These are phyloP conservation scores for Ganaspis brasiliensis DNA, from an alignment of 2,888 invertebrate genomes.

Conservation along the genomic window DNA sequence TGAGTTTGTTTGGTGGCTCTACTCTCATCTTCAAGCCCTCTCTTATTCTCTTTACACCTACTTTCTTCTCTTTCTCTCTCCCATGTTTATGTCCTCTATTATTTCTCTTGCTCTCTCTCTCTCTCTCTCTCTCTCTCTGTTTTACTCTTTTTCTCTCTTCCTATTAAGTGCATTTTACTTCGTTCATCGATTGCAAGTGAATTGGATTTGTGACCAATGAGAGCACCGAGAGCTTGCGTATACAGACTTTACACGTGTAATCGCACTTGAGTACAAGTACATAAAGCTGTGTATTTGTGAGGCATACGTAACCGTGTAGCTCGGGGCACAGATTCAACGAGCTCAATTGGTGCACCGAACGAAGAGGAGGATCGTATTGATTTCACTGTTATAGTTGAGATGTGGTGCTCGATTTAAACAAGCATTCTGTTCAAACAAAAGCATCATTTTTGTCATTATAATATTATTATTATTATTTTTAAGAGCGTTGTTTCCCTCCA, in stretches of 20 bases:
- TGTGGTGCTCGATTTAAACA: not conserved
- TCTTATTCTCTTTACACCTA: constrained; percentile 55
- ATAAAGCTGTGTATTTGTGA: constrained; percentile 58
- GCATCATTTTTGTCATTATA: too few relatives aligned
- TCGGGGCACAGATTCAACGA: constrained; percentile 80
- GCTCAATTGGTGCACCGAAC: constrained; percentile 78
- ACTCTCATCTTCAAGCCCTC: constrained; percentile 64
- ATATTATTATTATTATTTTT: too few relatives aligned
- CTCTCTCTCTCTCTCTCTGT: not conserved
- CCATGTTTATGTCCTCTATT: not conserved
- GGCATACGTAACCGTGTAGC: constrained; percentile 76
- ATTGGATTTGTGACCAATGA: constrained; percentile 49
- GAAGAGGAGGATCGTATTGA: constrained; percentile 74
- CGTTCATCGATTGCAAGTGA: constrained; percentile 53
- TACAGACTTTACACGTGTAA: constrained; percentile 47
- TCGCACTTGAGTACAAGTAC: constrained; percentile 50
- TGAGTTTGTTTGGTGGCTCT: constrained; percentile 79
- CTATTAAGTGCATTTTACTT: constrained; percentile 46
- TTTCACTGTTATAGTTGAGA: constrained; percentile 71
- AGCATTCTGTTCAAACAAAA: too few relatives aligned
- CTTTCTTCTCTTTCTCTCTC: constrained; percentile 51
- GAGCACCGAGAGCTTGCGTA: constrained; percentile 50
- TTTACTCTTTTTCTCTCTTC: constrained; percentile 52
- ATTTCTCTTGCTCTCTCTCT: constrained; percentile 49
- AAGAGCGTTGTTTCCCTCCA: too few relatives aligned